phyloP scores from a whole-genome alignment of 2,888 invertebrate species.

The Eugnorisma glareosa region DNA sequence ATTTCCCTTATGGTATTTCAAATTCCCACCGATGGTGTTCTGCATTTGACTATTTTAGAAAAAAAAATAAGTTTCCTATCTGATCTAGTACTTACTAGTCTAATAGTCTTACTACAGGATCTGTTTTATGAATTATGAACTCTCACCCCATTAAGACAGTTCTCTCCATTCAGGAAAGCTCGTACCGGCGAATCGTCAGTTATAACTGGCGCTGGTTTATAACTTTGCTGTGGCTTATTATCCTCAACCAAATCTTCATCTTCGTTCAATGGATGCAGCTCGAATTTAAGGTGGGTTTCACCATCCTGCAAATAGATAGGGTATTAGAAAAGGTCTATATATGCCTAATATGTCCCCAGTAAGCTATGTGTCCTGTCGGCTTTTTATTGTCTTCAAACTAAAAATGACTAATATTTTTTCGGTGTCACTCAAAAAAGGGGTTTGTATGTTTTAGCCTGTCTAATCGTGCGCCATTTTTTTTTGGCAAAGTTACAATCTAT shows the following conservation, averaged over 20 bases:
- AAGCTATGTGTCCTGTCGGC: conserved; percentile 1
- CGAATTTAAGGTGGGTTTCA: conserved; percentile 92
- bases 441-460: neutral
- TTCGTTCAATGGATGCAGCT: conserved; percentile 91
- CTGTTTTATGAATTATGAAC: too few species aligned
- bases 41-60: too few species aligned
- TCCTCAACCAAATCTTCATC: conserved; percentile 83
- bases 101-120: too few species aligned
- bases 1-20: too few species aligned
- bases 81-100: too few species aligned
- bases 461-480: neutral
- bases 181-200: conserved; percentile 93
- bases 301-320: conserved; percentile 89
- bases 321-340: conserved; percentile 2
- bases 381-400: neutral
- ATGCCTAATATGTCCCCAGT: conserved; percentile 32
- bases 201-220: conserved; percentile 72
- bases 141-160: conserved; percentile 96
- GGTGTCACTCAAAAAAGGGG: neutral
- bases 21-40: too few species aligned
- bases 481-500: neutral
- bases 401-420: neutral
- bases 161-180: conserved; percentile 95
- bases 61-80: too few species aligned
- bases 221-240: conserved; percentile 65